A percentile compares a stretch with the other conserved stretches of the same genome.
These are phyloP conservation scores for Amniataba percoides DNA, from an alignment of 2,797 vertebrate genomes.

Conservation along the genomic window DNA sequence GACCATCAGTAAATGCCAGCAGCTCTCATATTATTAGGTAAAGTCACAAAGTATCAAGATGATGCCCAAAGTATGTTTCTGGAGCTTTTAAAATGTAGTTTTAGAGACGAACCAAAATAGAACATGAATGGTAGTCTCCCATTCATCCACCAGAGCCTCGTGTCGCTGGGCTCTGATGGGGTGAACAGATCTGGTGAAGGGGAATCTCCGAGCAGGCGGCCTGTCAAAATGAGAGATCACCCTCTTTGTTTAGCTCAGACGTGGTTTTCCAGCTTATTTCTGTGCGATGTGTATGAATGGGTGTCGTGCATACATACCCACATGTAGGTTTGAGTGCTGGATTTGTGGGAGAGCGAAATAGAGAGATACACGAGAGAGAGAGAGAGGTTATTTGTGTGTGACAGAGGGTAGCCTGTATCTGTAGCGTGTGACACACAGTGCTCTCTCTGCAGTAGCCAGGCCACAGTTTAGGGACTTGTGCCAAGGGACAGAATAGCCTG, in stretches of 20 bases:
- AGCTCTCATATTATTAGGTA: too few species aligned
- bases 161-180: background rate
- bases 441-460: slow-evolving; percentile 73
- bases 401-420: slow-evolving; percentile 76
- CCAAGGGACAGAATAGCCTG: slow-evolving; percentile 74
- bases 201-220: background rate
- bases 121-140: too few species aligned
- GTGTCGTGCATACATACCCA: background rate
- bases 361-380: slow-evolving; percentile 12
- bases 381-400: slow-evolving; percentile 67
- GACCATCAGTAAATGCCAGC: background rate
- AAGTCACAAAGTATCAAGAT: background rate
- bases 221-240: slow-evolving; percentile 3
- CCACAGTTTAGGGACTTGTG: slow-evolving; percentile 62
- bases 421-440: slow-evolving; percentile 80
- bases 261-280: slow-evolving; percentile 1
- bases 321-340: slow-evolving; percentile 44
- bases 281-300: slow-evolving; percentile 22
- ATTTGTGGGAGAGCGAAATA: slow-evolving; percentile 39
- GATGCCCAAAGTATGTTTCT: background rate
- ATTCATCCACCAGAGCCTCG: background rate
- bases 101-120: background rate
- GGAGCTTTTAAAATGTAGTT: background rate
- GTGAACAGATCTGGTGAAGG: slow-evolving; percentile 10
- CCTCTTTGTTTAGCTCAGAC: background rate